phyloP scores from a whole-genome alignment of 2,888 invertebrate species.

The Eristalis intricaria region DNA sequence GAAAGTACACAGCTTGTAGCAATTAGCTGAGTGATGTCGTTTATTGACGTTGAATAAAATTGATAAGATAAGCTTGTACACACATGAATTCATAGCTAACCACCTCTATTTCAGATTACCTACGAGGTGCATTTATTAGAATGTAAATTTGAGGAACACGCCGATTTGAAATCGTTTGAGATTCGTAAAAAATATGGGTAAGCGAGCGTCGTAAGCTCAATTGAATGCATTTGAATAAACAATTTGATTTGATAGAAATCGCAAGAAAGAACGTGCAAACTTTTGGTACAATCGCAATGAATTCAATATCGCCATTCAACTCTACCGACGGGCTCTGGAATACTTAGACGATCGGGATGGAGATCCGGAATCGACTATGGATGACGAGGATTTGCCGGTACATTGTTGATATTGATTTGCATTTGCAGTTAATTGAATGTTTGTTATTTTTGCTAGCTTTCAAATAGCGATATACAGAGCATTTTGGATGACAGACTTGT shows the following conservation, averaged over 20 bases:
- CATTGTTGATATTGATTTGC: background rate
- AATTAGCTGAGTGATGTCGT: background rate
- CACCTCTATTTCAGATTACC: constrained; percentile 75
- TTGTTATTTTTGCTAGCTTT: constrained; percentile 76
- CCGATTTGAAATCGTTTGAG: constrained; percentile 85
- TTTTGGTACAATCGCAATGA: constrained; percentile 94
- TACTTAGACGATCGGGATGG: constrained; percentile 89
- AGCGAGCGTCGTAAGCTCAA: constrained; percentile 46
- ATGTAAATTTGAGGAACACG: constrained; percentile 86
- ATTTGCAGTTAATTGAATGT: background rate
- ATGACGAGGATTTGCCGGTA: constrained; percentile 81
- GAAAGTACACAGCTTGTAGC: background rate
- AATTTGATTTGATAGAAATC: constrained; percentile 82
- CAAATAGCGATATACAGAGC: constrained; percentile 84
- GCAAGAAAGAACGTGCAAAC: constrained; percentile 93
- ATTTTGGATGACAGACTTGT: constrained; percentile 90
- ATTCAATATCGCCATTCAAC: constrained; percentile 90
- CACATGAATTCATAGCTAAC: background rate
- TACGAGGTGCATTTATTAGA: constrained; percentile 89
- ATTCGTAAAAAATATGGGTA: constrained; percentile 90
- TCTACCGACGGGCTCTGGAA: constrained; percentile 92
- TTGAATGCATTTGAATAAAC: background rate
- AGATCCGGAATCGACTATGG: constrained; percentile 83
- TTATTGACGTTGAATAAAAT: background rate
- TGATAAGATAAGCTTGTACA: constrained; percentile 73